Evolutionary conservation across 2,888 invertebrate species (phyloP), one percentile per base, ranked within the genome.

Genomic region (Platycheirus rosarum): DNA sequence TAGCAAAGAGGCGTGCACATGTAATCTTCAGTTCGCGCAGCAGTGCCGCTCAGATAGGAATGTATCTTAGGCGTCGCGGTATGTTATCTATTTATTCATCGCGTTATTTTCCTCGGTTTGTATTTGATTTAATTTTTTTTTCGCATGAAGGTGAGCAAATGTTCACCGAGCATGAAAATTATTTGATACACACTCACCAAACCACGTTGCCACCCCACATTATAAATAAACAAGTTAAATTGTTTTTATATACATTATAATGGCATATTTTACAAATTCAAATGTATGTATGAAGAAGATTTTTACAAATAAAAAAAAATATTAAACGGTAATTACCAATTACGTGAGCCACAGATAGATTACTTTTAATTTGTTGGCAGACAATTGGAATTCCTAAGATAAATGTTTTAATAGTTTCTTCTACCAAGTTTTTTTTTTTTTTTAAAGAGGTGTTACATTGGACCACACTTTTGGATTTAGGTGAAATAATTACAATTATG

Each of bases 241-340:
- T 46, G 35, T 32, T 46, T 63, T 46, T 32, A 53, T 53, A 32
- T 18, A 23, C 63, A n/a, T 16, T 60, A 60, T 23, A 23, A 23
- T 2, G 2, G 23, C 6, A 6, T 23, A 23, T 23, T 23, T 23
- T 23, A 23, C 23, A 23, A 4, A 6, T 23, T 4, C 23, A 23
- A 4, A 23, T 23, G 23, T 23, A 23, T 23, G 3, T 23, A 23
- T 23, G 23, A 4, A 23, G 23, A 23, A 23, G 23, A 23, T 6
- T 23, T 23, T 74, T 79, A 74, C 68, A 79, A 79, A 79, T 79
- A 79, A 74, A 74, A 74, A 57, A 69, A 79, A 79, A 79, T 79
- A 79, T 79, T 79, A 74, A 57, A 69, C 42, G 69, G 74, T 79
- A 74, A 79, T 79, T 74, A 79, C 63, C 69, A 74, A 69, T 79